phyloP scores from a whole-genome alignment of 2,797 vertebrate species.

The Pangasius djambal region DNA sequence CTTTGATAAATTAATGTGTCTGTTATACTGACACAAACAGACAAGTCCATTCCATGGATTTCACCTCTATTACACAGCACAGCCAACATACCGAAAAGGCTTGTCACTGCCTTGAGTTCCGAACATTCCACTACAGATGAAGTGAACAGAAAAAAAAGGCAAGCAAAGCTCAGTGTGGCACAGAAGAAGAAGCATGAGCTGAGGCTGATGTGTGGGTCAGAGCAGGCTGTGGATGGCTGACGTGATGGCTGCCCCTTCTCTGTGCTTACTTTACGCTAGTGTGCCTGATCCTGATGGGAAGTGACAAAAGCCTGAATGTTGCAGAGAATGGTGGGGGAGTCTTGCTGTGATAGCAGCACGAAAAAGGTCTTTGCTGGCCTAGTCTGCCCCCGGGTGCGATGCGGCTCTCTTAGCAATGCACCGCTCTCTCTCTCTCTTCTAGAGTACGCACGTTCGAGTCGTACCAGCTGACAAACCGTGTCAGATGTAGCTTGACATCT shows the following conservation, averaged over 20 bases:
- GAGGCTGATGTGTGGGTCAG: conserved; percentile 31
- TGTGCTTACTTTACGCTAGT: conserved; percentile 43
- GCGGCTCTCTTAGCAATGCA: conserved; percentile 4
- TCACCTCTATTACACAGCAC: conserved; percentile 7
- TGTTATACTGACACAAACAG: conserved; percentile 25
- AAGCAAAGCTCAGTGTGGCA: conserved; percentile 13
- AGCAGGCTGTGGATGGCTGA: conserved; percentile 26
- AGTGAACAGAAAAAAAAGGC: conserved; percentile 28
- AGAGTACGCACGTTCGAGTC: background rate
- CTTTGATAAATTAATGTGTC: conserved; percentile 35
- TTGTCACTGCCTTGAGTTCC: background rate
- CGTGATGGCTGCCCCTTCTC: conserved; percentile 3
- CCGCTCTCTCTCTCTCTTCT: background rate
- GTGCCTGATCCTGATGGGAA: conserved; percentile 51
- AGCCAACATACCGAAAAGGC: conserved; percentile 11
- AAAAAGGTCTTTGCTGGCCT: conserved; percentile 61
- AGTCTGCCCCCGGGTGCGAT: conserved; percentile 5
- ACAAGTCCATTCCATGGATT: conserved; percentile 27
- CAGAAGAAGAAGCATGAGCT: conserved; percentile 13
- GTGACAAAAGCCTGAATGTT: conserved; percentile 70
- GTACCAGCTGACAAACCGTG: conserved; percentile 49
- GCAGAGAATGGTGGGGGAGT: conserved; percentile 65
- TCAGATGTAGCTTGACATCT: conserved; percentile 40
- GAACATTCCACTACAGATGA: conserved; percentile 26
- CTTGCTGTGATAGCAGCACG: conserved; percentile 74